Conservation (phyloP, 2,113 vertebrate species). For the Chelonoidis abingdonii region DNA sequence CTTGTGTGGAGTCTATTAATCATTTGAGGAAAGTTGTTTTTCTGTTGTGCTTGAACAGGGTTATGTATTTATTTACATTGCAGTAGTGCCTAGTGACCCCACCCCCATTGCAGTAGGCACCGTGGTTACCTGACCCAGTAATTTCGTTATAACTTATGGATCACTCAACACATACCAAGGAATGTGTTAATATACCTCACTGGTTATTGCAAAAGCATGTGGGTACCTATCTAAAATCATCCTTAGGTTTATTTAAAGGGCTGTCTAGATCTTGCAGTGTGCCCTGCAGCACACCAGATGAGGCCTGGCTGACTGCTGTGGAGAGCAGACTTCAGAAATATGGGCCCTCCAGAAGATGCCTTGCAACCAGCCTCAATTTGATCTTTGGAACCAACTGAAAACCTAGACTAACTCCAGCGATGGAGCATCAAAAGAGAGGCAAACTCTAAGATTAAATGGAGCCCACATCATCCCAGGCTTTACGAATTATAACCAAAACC, state of each 20-base stretch:
- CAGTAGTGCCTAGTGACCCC: neutral
- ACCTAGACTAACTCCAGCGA: too few relatives aligned
- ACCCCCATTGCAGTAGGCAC: neutral
- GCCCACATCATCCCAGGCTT: neutral
- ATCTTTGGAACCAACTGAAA: too few relatives aligned
- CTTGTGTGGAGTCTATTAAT: neutral
- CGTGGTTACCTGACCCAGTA: too few relatives aligned
- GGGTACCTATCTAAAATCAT: neutral
- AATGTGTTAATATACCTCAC: neutral
- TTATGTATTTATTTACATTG: too few relatives aligned
- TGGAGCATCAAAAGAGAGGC: too few relatives aligned
- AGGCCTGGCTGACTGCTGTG: neutral
- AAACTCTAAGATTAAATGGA: neutral
- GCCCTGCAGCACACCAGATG: neutral
- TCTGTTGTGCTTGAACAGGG: neutral
- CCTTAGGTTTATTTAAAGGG: neutral
- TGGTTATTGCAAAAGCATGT: neutral
- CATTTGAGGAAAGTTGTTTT: neutral
- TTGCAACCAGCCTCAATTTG: neutral
- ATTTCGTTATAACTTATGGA: neutral
- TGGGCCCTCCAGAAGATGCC: neutral
- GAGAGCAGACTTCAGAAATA: neutral
- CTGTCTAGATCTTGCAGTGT: neutral
- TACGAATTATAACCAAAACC: accelerated
- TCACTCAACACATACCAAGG: neutral